Percentiles rank a stretch among this genome's conserved stretches.
Conservation (phyloP, 2,888 invertebrate genomes). For the Clistopyga incitator region DNA sequence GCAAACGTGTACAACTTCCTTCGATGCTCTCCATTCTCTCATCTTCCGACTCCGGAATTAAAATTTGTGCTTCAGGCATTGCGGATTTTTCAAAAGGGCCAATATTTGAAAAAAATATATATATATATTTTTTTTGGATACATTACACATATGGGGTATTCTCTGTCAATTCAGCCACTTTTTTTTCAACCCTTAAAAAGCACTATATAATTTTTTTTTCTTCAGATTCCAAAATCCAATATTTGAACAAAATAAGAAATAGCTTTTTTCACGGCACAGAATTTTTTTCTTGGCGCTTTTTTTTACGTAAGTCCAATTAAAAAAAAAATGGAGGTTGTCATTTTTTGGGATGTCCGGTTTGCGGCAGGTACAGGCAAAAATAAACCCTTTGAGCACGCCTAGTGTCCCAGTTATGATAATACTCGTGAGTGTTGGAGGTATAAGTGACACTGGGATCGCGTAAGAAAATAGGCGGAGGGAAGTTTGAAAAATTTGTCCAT, state of each 20-base stretch:
- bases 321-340: conserved; percentile 18
- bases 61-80: conserved; percentile 62
- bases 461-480: conserved; percentile 31
- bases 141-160: too few relatives aligned
- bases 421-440: conserved; percentile 6
- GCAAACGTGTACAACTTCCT: conserved; percentile 44
- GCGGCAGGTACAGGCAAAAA: conserved; percentile 44
- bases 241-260: too few relatives aligned
- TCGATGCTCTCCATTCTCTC: not conserved
- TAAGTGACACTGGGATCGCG: conserved; percentile 35
- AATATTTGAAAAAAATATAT: too few relatives aligned
- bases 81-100: too few relatives aligned
- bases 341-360: not conserved
- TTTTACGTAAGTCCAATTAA: not conserved
- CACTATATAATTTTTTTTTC: too few relatives aligned
- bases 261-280: too few relatives aligned
- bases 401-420: conserved; percentile 54
- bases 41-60: conserved; percentile 66
- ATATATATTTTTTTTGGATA: too few relatives aligned
- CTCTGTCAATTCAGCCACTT: too few relatives aligned
- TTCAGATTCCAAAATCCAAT: too few relatives aligned
- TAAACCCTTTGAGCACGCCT: conserved; percentile 61
- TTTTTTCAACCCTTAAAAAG: too few relatives aligned
- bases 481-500: conserved; percentile 73
- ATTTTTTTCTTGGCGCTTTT: too few relatives aligned